These are phyloP conservation scores for Regulus satrapa DNA, from an alignment of 2,113 vertebrate species.

Conservation along the genomic window DNA sequence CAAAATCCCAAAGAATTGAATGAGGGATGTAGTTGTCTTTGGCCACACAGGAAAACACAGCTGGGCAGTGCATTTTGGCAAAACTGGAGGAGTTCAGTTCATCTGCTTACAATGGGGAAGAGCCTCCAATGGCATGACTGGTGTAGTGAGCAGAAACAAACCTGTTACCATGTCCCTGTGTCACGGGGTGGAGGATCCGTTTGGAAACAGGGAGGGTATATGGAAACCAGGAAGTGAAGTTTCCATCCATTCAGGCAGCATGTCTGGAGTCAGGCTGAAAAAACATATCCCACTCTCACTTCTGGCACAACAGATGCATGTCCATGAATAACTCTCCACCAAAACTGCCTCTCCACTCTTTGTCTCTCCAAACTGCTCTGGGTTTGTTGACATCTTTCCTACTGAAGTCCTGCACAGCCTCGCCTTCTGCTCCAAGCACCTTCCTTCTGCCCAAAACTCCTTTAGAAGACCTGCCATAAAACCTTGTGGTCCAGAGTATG, in stretches of 20 bases:
- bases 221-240: neutral
- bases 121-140: neutral
- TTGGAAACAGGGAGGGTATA: constrained; percentile 3
- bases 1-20: neutral
- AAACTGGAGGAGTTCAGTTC: neutral
- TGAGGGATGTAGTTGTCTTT: neutral
- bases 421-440: neutral
- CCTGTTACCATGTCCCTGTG: neutral
- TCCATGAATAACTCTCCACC: neutral
- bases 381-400: neutral
- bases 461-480: neutral
- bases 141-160: neutral
- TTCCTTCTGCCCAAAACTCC: neutral
- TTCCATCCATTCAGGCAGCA: neutral
- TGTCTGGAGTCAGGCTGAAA: neutral
- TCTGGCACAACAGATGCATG: neutral
- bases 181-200: neutral
- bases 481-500: neutral
- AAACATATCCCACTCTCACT: neutral
- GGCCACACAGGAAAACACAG: neutral
- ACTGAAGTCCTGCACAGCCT: fast-evolving
- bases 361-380: neutral
- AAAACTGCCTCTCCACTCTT: neutral
- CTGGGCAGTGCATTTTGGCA: neutral
- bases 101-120: neutral